Percentiles rank a stretch among this genome's conserved stretches.
phyloP scores from a whole-genome alignment of 2,888 invertebrate genomes.

The Luperina testacea region DNA sequence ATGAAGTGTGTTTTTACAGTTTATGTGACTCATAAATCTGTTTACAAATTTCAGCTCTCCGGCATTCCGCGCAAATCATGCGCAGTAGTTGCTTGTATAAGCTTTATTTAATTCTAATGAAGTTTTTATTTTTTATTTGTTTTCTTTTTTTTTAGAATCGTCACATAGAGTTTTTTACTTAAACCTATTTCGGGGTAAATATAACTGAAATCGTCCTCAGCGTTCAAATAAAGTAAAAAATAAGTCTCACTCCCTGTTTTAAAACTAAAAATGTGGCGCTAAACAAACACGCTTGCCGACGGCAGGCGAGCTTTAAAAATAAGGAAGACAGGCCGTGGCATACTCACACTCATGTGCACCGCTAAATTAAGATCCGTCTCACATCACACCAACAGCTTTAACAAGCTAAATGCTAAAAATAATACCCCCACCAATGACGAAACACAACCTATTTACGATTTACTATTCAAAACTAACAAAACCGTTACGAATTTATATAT shows the following conservation, averaged over 20 bases:
- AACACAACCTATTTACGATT: conserved; percentile 84
- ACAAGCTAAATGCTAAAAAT: conserved; percentile 89
- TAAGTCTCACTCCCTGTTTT: conserved; percentile 1
- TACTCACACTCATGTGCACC: conserved; percentile 86
- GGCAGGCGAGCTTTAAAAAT: conserved; percentile 74
- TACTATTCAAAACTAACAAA: conserved; percentile 58
- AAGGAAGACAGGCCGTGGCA: conserved; percentile 83
- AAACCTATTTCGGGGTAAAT: background rate
- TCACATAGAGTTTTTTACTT: background rate
- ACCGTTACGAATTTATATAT: conserved; percentile 60
- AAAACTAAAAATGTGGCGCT: conserved; percentile 52
- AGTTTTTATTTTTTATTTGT: background rate
- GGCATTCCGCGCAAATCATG: conserved; percentile 33
- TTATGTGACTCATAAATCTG: conserved; percentile 53
- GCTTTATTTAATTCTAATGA: conserved; percentile 19
- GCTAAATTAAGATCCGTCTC: conserved; percentile 88
- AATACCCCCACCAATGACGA: conserved; percentile 83
- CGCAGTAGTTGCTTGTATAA: conserved; percentile 40
- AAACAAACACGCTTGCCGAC: conserved; percentile 68
- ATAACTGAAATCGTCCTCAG: background rate
- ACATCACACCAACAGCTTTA: conserved; percentile 86
- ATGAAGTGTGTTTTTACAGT: conserved; percentile 12
- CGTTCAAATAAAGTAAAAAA: conserved; percentile 12
- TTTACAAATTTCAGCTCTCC: conserved; percentile 41
- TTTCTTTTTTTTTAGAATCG: background rate